These are phyloP conservation scores for Cyphomyrmex costatus DNA, from an alignment of 1,140 invertebrate genomes.

Conservation along the genomic window DNA sequence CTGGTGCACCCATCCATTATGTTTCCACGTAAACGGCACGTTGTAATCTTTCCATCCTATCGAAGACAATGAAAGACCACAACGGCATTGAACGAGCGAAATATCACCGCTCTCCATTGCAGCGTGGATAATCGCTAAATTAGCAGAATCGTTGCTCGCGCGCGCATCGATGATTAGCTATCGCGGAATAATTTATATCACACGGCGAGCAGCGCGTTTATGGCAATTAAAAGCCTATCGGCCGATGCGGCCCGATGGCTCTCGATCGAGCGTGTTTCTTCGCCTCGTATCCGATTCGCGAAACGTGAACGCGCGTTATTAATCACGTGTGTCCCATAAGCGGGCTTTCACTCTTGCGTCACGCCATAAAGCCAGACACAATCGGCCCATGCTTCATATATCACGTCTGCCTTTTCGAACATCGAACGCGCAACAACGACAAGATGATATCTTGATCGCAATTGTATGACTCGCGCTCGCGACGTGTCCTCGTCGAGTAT, in stretches of 20 bases:
- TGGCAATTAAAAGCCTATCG: constrained; percentile 20
- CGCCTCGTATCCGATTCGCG: constrained; percentile 30
- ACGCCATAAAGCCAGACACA: constrained; percentile 61
- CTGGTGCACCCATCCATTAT: constrained; percentile 27
- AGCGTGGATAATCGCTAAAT: constrained; percentile 56
- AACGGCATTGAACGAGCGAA: constrained; percentile 28
- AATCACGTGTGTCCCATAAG: constrained; percentile 68
- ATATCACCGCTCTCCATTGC: constrained; percentile 54
- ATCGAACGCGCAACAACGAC: constrained; percentile 56
- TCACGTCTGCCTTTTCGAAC: constrained; percentile 60
- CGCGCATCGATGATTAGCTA: constrained; percentile 57
- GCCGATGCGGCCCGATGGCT: constrained; percentile 59
- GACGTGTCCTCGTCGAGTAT: neutral
- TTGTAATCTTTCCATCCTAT: constrained; percentile 40
- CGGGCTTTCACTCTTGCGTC: constrained; percentile 70
- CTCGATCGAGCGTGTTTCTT: constrained; percentile 52
- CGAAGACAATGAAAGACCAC: constrained; percentile 48
- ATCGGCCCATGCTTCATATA: constrained; percentile 59
- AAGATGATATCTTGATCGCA: constrained; percentile 70
- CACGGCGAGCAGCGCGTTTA: constrained; percentile 43
- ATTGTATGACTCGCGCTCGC: constrained; percentile 4
- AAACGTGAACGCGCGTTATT: constrained; percentile 48
- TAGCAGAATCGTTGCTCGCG: constrained; percentile 55
- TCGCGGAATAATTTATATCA: constrained; percentile 65
- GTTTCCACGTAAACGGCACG: constrained; percentile 55